These are phyloP conservation scores for Hydrozoanthus gracilis DNA, from an alignment of 92 coral and sea anemone genomes.

Conservation along the genomic window DNA sequence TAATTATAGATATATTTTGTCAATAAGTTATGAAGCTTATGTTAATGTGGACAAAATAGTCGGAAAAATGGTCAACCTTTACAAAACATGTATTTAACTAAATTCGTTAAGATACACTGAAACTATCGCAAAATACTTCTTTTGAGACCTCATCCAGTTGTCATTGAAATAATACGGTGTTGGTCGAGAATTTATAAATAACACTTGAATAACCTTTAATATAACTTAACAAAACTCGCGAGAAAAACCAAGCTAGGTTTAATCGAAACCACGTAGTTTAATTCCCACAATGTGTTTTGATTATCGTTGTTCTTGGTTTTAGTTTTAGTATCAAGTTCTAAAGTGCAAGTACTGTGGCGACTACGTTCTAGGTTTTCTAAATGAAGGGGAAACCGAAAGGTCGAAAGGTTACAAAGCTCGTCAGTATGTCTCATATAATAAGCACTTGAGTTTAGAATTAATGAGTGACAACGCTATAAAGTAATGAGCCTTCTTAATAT, in stretches of 20 bases:
- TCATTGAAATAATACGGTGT: too few species aligned
- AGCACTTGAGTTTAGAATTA: not conserved
- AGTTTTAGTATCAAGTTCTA: not conserved
- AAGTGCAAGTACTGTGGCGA: not conserved
- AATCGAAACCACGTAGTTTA: too few species aligned
- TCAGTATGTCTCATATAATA: not conserved
- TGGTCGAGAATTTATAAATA: too few species aligned
- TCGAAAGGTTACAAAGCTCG: not conserved
- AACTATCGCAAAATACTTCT: too few species aligned
- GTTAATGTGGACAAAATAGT: not conserved
- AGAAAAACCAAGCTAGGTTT: too few species aligned
- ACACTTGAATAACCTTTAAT: too few species aligned
- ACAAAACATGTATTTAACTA: too few species aligned
- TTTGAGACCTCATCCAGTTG: too few species aligned
- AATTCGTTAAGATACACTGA: too few species aligned
- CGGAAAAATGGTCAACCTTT: not conserved
- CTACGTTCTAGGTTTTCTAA: not conserved
- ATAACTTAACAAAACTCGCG: too few species aligned
- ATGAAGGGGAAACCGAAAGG: not conserved
- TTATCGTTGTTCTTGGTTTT: not conserved
- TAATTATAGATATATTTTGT: not conserved
- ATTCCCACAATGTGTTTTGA: too few species aligned
- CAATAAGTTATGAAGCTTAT: not conserved
- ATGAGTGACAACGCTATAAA: constrained; percentile 15
- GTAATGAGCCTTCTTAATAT: not conserved